Base-by-base conservation (phyloP, 2,797 vertebrate species). In the Danio kyathit region DNA sequence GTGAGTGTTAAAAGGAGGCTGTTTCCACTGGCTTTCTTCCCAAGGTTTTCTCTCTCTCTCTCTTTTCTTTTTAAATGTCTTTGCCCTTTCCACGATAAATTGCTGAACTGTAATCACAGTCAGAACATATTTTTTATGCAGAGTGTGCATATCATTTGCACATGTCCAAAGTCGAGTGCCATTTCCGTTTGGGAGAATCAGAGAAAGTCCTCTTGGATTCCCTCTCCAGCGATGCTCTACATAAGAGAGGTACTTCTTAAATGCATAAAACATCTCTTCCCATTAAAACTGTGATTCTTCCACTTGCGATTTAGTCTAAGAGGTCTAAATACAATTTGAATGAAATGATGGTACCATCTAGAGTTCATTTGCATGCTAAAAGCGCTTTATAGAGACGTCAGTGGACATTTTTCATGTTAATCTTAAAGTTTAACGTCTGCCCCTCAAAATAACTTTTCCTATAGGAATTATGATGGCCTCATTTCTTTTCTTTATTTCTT, bases 351-450 rank as follows among this genome's bases (percentile, higher is more conserved):
- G 56, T 61, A n/a, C 29, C 46, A 51, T 52, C 66, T 41, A 61
- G 46, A 79, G 19, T 46, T 71, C 66, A 71, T 79, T 79, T 79
- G 43, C 5, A 79, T 79, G 48, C 38, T 59, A 21, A 43, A 63
- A 71, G 46, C 17, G 21, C 56, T 79, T 61, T 17, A 16, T 7
- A 19, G 11, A 48, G 48, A 60, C 57, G 59, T 63, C 56, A 49
- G 54, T 61, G 46, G 13, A 79, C 6, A 71, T 71, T 79, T 79
- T 70, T 79, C 65, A 51, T 41, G 65, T n/a, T 79, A 51, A 71
- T 43, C 48, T 61, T 6, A 79, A 51, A 51, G 44, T 79, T 79
- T 49, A 70, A 41, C 65, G 13, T 79, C 65, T 70, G 54, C 44
- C 54, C 44, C 7, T 44, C 60, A 56, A 51, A 67, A 61, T 59